Evolutionary conservation across 2,888 invertebrate genomes (phyloP), one percentile per base, ranked within the genome.

Genomic region (Didymodactylos carnosus): DNA sequence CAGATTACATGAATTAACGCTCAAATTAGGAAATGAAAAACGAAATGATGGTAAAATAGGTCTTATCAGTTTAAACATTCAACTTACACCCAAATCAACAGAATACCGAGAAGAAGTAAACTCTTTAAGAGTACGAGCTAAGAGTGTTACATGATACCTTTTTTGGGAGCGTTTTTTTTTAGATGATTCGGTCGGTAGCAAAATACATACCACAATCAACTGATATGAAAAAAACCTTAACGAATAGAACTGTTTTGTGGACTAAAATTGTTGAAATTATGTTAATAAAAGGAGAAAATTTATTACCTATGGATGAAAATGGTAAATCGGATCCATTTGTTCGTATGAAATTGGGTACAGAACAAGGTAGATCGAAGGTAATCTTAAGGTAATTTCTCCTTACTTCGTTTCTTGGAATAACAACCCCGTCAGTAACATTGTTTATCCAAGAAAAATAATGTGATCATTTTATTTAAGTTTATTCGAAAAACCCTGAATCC

Each of bases 271-370:
- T n/a, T n/a, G n/a, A n/a, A n/a, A n/a, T n/a, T n/a, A n/a, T n/a
- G n/a, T n/a, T n/a, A n/a, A n/a, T n/a, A n/a, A n/a, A n/a, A n/a
- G 95, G 93, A 16, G 91, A 89, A 84, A 90, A 92, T 82, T 87
- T 97, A 75, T 79, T 83, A 11, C 88, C 90, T 0, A 90, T 91
- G 87, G 91, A 92, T 81, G 87, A 90, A 78, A 92, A 92, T 80
- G n/a, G n/a, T n/a, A n/a, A n/a, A n/a, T 35, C 35, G 3, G 35
- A 27, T 62, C 62, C 62, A 35, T 70, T 11, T 40, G 19, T 70
- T 41, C 70, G 40, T 10, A 16, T 70, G 3, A 41, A 70, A 70
- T 70, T 70, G 39, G 70, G 43, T n/a, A 40, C 43, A 25, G n/a
- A 41, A 70, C 40, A 70, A 41, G 23, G 27, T 39, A 41, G 16